Evolutionary conservation across 30 jellyfish, hydroid and myxozoan genomes (phyloP).

Genomic region (Chrysaora quinquecirrha): DNA sequence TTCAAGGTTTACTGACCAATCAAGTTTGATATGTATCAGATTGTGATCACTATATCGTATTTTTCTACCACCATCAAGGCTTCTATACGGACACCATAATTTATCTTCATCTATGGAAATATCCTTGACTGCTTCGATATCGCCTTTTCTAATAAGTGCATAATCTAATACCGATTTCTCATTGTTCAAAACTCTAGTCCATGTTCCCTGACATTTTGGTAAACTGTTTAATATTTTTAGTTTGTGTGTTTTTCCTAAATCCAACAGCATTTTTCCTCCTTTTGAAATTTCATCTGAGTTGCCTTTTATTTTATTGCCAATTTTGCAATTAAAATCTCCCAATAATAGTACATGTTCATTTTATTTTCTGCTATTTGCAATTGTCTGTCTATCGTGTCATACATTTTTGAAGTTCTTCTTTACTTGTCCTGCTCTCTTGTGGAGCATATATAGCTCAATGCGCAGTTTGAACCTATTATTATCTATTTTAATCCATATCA

Average conservation of each 20-base stretch:
- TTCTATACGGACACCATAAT: conserved; percentile 9
- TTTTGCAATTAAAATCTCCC: not conserved
- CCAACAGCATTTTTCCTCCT: conserved; percentile 32
- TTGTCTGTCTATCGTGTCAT: not conserved
- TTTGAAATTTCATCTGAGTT: not conserved
- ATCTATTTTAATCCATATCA: not conserved
- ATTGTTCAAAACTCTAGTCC: conserved; percentile 36
- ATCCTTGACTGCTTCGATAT: not conserved
- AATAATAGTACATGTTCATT: not conserved
- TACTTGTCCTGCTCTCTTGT: not conserved
- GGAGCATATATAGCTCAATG: not conserved
- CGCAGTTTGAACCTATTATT: not conserved
- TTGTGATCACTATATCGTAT: conserved; percentile 32
- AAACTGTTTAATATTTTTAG: conserved; percentile 1
- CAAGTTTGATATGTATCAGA: not conserved
- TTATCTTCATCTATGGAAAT: conserved; percentile 25
- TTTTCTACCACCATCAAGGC: not conserved
- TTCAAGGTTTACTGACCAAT: not conserved
- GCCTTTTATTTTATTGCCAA: not conserved
- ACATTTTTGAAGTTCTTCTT: not conserved
- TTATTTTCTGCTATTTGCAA: not conserved
- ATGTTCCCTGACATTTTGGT: conserved; percentile 27
- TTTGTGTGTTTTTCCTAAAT: conserved; percentile 21
- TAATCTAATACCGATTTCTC: conserved; percentile 26
- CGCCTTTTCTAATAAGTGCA: conserved; percentile 7